phyloP scores from a whole-genome alignment of 1,140 invertebrate species.

The Pseudomyrmex cubaensis region DNA sequence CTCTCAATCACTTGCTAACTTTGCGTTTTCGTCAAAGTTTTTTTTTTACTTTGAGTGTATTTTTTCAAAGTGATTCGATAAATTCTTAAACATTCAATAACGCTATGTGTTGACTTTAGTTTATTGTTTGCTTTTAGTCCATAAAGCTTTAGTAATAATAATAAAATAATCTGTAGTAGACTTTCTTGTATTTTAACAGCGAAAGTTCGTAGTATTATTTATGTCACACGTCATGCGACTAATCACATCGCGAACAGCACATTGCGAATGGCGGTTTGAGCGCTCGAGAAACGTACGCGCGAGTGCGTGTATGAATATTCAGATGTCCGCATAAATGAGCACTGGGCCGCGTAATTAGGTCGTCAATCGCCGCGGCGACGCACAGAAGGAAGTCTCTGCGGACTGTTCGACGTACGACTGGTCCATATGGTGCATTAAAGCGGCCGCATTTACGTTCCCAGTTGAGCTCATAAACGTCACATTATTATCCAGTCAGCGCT shows the following conservation, averaged over 20 bases:
- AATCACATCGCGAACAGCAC: conserved; percentile 11
- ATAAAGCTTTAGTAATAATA: not conserved
- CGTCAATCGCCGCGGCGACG: conserved; percentile 21
- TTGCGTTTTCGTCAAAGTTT: not conserved
- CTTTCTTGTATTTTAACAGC: not conserved
- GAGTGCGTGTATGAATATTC: conserved; percentile 50
- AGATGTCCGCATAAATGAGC: conserved; percentile 37
- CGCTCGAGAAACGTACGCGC: not conserved
- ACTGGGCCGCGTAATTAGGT: conserved; percentile 25
- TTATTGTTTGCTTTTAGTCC: too few species aligned
- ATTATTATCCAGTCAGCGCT: conserved; percentile 56
- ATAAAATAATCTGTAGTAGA: not conserved
- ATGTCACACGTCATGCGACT: conserved; percentile 1
- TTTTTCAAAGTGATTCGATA: not conserved
- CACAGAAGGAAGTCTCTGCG: conserved; percentile 46
- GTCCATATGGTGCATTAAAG: conserved; percentile 38
- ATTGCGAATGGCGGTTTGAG: conserved; percentile 15
- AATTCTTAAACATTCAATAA: not conserved
- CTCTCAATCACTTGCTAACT: not conserved
- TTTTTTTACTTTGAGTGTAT: not conserved
- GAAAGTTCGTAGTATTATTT: conserved; percentile 5
- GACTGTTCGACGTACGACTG: conserved; percentile 19
- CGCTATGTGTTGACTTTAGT: not conserved
- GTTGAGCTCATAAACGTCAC: conserved; percentile 45
- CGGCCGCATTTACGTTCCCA: conserved; percentile 4